Evolutionary conservation across 2,888 invertebrate genomes (phyloP), one percentile per base, ranked within the genome.

Genomic region (Clunio marinus): DNA sequence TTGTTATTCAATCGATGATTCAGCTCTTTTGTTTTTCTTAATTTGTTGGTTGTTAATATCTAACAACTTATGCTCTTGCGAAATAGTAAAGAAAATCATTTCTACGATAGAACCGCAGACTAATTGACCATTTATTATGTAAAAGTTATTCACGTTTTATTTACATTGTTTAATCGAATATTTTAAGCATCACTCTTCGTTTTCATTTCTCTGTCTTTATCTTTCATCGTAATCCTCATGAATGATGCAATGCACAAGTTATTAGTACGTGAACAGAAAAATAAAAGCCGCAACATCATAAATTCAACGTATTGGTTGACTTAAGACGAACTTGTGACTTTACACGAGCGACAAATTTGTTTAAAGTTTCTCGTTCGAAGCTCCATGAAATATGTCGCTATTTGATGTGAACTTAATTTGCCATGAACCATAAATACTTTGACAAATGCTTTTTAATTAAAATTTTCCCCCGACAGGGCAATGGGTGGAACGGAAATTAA

Each of bases 81-180:
- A 2, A 41, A 13, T 41, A n/a, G 41, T 15, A 41, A 41, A 10
- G 41, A 41, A 41, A 41, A 41, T n/a, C n/a, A 32, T 32, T 32
- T 41, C 10, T 51, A 20, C 51, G 17, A 2, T 17, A 51, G 10
- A 4, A 8, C 17, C 20, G 15, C 20, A 17, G 22, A 51, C 51
- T 51, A 51, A 51, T 51, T 51, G 51, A 22, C 20, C 17, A 20
- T 17, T 51, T 51, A n/a, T n/a, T n/a, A n/a, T n/a, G n/a, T n/a
- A n/a, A n/a, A 51, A 51, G 4, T 51, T 20, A 51, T 51, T 51
- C 51, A 22, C 51, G 51, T 20, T 51, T 51, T 22, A 51, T 51
- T 51, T 51, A 17, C 7, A 17, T n/a, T n/a, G n/a, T 51, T 51
- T 51, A 51, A 51, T 51, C 17, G 51, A 51, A 51, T 32, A 7